A percentile compares a stretch with the other conserved stretches of the same genome.
phyloP scores from a whole-genome alignment of 2,797 vertebrate species.

The Limnodromus scolopaceus region DNA sequence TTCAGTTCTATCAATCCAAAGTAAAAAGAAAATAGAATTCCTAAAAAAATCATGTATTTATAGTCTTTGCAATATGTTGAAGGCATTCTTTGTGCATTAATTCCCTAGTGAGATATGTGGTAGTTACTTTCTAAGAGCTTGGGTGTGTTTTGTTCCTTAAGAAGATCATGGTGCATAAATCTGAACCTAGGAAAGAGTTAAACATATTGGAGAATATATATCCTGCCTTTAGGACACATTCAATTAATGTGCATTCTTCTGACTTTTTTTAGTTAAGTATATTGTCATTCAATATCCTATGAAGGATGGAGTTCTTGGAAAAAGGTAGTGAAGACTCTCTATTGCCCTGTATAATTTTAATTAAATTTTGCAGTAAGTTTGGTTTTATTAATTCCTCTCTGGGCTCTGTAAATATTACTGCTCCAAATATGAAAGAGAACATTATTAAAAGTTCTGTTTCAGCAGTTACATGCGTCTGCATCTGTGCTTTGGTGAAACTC shows the following conservation, averaged over 20 bases:
- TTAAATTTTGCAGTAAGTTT: neutral
- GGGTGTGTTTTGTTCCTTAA: neutral
- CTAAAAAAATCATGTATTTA: neutral
- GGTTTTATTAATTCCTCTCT: constrained; percentile 13
- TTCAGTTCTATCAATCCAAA: neutral
- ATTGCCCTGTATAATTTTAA: constrained; percentile 8
- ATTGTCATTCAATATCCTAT: neutral
- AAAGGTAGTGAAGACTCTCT: neutral
- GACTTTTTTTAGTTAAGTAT: constrained; percentile 9
- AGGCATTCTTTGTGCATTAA: neutral
- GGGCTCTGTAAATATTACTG: constrained; percentile 2
- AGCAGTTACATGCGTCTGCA: neutral
- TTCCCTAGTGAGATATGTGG: neutral
- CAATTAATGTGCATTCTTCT: neutral
- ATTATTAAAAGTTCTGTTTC: constrained; percentile 12
- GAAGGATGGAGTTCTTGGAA: neutral
- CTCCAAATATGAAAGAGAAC: neutral
- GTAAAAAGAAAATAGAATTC: neutral
- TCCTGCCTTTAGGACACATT: neutral
- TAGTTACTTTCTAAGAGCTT: neutral
- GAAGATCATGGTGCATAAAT: neutral
- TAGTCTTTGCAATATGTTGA: neutral
- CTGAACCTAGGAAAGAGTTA: neutral
- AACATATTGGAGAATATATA: neutral
- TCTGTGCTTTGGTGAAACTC: neutral